A percentile compares a stretch with the other conserved stretches of the same genome.
Conservation (phyloP, 2,888 invertebrate genomes). For the Orthosia incerta region DNA sequence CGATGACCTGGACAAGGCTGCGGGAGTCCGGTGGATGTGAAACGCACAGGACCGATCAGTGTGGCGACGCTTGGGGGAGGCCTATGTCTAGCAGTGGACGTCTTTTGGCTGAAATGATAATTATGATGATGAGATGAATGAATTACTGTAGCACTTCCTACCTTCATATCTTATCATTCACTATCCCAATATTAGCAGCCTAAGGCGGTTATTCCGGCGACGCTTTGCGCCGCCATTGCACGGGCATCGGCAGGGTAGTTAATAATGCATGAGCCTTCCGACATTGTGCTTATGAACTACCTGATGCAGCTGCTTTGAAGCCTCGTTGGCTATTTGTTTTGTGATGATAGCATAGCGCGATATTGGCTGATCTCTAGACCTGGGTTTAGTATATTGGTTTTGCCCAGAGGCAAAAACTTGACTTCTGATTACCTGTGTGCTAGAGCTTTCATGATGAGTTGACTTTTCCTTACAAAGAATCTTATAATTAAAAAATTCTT, state of each 20-base stretch:
- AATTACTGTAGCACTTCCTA: neutral
- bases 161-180: neutral
- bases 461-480: too few species aligned
- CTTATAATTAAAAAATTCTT: too few species aligned
- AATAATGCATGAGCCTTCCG: constrained; percentile 37
- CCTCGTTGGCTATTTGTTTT: neutral
- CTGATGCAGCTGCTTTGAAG: neutral
- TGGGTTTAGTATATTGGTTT: neutral
- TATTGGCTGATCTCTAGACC: neutral
- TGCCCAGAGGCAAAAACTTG: neutral
- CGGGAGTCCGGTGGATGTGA: too few species aligned
- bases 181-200: neutral
- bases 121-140: too few species aligned
- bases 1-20: too few species aligned
- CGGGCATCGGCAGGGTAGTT: neutral
- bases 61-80: too few species aligned
- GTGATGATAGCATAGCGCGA: neutral
- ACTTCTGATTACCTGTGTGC: neutral
- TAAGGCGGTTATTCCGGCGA: neutral
- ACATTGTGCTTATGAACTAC: constrained; percentile 14
- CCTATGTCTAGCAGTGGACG: too few species aligned
- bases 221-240: neutral
- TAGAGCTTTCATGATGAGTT: neutral
- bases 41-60: too few species aligned
- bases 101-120: too few species aligned